A percentile compares a stretch with the other conserved stretches of the same genome.
Evolutionary conservation across 2,113 vertebrate species (phyloP).

Genomic region (Mesitornis unicolor): DNA sequence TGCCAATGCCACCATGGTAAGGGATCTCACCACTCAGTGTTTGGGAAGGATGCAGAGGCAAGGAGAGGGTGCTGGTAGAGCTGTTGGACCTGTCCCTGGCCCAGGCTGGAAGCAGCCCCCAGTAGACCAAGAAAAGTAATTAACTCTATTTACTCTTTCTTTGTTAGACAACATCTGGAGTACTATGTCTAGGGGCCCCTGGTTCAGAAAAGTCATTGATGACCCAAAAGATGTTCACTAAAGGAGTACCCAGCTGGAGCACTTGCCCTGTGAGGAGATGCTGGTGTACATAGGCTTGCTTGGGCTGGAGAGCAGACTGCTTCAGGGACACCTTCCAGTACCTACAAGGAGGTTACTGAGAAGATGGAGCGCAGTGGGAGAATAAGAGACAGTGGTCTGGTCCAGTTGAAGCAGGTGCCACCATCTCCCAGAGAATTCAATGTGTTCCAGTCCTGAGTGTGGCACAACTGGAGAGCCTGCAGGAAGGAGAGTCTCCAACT

Average conservation of each 20-base stretch:
- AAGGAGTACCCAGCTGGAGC: not conserved
- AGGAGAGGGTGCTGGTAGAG: not conserved
- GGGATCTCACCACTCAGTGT: accelerated
- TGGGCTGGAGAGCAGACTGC: not conserved
- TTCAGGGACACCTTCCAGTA: not conserved
- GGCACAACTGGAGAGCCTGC: not conserved
- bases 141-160: not conserved
- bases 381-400: not conserved
- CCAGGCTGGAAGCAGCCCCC: not conserved
- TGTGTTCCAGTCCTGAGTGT: not conserved
- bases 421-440: not conserved
- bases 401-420: not conserved
- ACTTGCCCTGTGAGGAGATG: not conserved
- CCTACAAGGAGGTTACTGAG: not conserved
- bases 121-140: not conserved
- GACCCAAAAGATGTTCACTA: not conserved
- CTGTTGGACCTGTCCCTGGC: not conserved
- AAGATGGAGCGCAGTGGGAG: not conserved
- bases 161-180: not conserved
- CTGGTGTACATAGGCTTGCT: not conserved
- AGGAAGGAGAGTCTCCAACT: not conserved
- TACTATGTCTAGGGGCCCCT: not conserved
- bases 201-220: not conserved
- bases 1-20: not conserved
- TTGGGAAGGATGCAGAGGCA: not conserved